Percentiles rank a stretch among this genome's conserved stretches.
Evolutionary conservation across 1,140 invertebrate genomes (phyloP).

Genomic region (Rhagoletis pomonella): DNA sequence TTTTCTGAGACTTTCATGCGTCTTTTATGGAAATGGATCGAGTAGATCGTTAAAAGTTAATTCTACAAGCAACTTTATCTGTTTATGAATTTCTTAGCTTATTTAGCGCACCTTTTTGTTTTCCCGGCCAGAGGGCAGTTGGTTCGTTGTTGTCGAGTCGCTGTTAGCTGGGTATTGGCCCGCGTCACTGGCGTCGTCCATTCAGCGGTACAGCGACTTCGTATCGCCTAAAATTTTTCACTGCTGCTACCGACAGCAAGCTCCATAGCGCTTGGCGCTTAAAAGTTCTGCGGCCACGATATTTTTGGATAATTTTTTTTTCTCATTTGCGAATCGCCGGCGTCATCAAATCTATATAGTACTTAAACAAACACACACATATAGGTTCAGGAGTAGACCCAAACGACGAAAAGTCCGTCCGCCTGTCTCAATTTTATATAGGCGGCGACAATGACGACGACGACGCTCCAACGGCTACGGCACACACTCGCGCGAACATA

Average conservation of each 20-base stretch:
- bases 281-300: conserved; percentile 10
- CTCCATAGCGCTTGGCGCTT: conserved; percentile 15
- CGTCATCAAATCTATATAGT: neutral
- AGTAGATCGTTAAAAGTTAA: neutral
- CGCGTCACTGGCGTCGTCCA: conserved; percentile 32
- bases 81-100: neutral
- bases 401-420: conserved; percentile 17
- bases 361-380: neutral
- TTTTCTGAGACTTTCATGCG: neutral
- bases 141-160: conserved; percentile 10
- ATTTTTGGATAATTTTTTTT: neutral
- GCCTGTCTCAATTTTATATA: conserved; percentile 7
- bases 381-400: neutral
- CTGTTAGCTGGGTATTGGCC: conserved; percentile 19
- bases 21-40: neutral
- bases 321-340: neutral
- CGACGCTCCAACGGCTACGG: conserved; percentile 36
- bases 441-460: conserved; percentile 37
- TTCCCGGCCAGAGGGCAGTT: neutral
- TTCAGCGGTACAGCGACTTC: conserved; percentile 26
- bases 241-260: neutral
- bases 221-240: neutral
- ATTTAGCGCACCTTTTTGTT: conserved; percentile 30
- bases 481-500: conserved; percentile 1
- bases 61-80: neutral